Evolutionary conservation across 2,888 invertebrate genomes (phyloP).

Genomic region (Perithous albicinctus): DNA sequence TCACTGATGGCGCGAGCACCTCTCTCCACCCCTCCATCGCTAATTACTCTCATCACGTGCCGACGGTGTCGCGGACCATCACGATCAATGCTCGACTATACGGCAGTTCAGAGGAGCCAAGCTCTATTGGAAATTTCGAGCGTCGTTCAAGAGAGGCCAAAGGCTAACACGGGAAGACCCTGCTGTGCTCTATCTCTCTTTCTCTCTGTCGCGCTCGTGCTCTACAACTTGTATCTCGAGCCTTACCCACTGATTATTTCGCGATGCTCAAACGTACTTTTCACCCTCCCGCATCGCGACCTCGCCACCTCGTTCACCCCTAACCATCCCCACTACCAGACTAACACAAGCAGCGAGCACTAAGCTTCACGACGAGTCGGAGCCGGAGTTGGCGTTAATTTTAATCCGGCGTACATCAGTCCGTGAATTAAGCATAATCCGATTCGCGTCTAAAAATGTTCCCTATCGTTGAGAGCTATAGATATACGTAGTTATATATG

Average conservation of each 20-base stretch:
- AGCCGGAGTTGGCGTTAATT: conserved; percentile 63
- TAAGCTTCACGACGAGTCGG: conserved; percentile 50
- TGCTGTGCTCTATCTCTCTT: conserved; percentile 69
- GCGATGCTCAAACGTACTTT: conserved; percentile 51
- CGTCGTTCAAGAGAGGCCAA: conserved; percentile 63
- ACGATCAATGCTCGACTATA: conserved; percentile 39
- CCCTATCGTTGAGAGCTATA: not conserved
- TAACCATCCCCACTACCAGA: conserved; percentile 8
- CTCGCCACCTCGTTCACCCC: conserved; percentile 32
- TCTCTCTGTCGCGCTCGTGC: conserved; percentile 27
- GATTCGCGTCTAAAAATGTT: conserved; percentile 46
- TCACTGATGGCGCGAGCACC: conserved; percentile 47
- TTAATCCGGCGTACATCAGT: conserved; percentile 65
- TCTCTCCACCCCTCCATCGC: conserved; percentile 50
- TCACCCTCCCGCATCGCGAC: conserved; percentile 43
- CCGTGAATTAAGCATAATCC: conserved; percentile 51
- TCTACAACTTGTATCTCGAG: conserved; percentile 7
- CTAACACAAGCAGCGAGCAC: conserved; percentile 33
- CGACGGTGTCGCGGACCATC: conserved; percentile 63
- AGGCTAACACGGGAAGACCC: conserved; percentile 78
- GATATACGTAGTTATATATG: not conserved
- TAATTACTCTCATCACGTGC: conserved; percentile 81
- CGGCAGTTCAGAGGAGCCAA: conserved; percentile 27
- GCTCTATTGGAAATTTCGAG: conserved; percentile 60
- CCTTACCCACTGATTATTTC: conserved; percentile 43